Conservation (phyloP, 2,797 vertebrate species). For the Amphiprion clarkii region DNA sequence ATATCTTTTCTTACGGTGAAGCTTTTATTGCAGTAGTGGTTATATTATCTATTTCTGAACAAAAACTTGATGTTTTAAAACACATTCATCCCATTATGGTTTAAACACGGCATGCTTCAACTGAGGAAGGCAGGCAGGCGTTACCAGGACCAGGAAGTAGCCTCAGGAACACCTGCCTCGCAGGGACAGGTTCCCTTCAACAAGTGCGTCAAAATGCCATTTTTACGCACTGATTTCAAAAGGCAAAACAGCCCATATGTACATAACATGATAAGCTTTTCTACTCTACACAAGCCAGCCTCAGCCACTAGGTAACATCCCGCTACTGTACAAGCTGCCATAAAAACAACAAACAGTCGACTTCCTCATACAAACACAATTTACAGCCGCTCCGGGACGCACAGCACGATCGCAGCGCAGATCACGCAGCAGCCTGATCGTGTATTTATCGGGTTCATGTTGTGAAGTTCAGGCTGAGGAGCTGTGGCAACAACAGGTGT, state of each 20-base stretch:
- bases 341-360: constrained; percentile 13
- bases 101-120: neutral
- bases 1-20: no score
- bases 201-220: neutral
- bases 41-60: neutral
- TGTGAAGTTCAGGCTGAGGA: constrained; percentile 48
- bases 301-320: constrained; percentile 25
- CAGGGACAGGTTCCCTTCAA: constrained; percentile 56
- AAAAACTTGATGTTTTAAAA: neutral
- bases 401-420: neutral
- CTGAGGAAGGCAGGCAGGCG: constrained; percentile 11
- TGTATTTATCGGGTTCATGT: neutral
- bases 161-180: constrained; percentile 63
- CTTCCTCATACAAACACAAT: constrained; percentile 50
- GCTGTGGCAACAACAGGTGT: constrained; percentile 83
- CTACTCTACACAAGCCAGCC: neutral
- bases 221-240: neutral
- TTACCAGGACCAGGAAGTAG: constrained; percentile 76
- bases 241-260: neutral
- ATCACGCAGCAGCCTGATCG: neutral
- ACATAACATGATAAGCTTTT: neutral
- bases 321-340: constrained; percentile 16
- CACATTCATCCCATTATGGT: neutral
- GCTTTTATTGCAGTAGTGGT: no score
- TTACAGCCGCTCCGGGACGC: neutral